Conservation (phyloP, 2,113 vertebrate species). For the Prochilodus magdalenae region DNA sequence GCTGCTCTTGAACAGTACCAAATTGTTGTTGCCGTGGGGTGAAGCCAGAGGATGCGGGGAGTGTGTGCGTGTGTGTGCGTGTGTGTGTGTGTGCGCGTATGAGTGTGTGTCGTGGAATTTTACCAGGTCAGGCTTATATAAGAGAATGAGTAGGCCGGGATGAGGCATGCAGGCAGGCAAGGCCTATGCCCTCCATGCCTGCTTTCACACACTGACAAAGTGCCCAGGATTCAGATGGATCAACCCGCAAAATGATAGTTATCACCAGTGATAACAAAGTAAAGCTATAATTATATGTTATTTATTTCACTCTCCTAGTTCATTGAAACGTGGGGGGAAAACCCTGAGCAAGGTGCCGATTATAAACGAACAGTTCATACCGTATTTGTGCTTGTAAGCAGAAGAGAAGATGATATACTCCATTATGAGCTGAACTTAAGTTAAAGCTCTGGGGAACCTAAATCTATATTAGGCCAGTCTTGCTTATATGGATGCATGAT, state of each 20-base stretch:
- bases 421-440: too few species aligned
- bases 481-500: too few species aligned
- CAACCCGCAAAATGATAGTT: too few species aligned
- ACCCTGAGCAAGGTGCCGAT: too few species aligned
- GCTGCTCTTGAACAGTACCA: slow-evolving; percentile 66
- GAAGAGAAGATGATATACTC: too few species aligned
- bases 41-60: slow-evolving; percentile 57
- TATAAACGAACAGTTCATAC: too few species aligned
- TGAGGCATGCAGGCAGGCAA: slow-evolving; percentile 1
- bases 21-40: slow-evolving; percentile 63
- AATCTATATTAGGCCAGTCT: too few species aligned
- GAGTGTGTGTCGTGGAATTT: slow-evolving; percentile 67
- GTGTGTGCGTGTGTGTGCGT: slow-evolving; percentile 37
- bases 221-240: background rate
- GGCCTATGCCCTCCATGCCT: background rate
- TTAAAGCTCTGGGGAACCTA: too few species aligned
- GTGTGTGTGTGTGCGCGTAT: slow-evolving; percentile 12
- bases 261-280: background rate
- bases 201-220: background rate
- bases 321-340: too few species aligned
- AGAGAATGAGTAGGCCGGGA: slow-evolving; percentile 55
- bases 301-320: too few species aligned
- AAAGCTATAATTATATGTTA: background rate
- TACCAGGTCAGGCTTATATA: slow-evolving; percentile 69
- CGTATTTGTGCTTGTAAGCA: too few species aligned